Conservation (phyloP, 2,113 vertebrate species). For the Camelus bactrianus region DNA sequence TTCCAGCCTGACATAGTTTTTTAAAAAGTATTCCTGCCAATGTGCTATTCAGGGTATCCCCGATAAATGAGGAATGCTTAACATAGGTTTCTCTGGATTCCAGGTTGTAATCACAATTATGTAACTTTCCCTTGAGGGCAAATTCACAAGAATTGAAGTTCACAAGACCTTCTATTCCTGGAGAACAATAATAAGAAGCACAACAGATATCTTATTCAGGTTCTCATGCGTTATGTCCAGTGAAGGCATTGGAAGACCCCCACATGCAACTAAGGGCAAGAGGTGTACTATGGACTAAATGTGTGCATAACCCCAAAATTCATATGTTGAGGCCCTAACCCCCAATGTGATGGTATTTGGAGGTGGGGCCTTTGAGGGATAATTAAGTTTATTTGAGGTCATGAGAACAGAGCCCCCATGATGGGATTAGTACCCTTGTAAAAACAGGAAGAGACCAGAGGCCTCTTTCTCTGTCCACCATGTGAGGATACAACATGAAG, state of each 20-base stretch:
- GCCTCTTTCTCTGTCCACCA: background rate
- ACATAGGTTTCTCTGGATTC: background rate
- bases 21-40: background rate
- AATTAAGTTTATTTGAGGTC: background rate
- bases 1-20: slow-evolving; percentile 58
- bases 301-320: background rate
- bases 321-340: background rate
- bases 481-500: background rate
- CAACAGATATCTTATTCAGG: background rate
- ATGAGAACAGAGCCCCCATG: background rate
- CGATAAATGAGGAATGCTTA: slow-evolving; percentile 15
- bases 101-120: background rate
- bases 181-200: background rate
- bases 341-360: background rate
- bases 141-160: slow-evolving; percentile 24
- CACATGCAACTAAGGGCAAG: background rate
- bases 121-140: slow-evolving; percentile 30
- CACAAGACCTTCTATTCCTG: background rate
- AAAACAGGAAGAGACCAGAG: background rate
- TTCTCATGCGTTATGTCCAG: background rate
- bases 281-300: background rate
- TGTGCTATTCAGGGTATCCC: background rate
- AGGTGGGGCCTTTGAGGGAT: background rate
- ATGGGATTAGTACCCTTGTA: background rate
- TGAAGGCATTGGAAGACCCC: background rate